Conservation (phyloP, 2,888 invertebrate genomes). For the Morpho achilles region DNA sequence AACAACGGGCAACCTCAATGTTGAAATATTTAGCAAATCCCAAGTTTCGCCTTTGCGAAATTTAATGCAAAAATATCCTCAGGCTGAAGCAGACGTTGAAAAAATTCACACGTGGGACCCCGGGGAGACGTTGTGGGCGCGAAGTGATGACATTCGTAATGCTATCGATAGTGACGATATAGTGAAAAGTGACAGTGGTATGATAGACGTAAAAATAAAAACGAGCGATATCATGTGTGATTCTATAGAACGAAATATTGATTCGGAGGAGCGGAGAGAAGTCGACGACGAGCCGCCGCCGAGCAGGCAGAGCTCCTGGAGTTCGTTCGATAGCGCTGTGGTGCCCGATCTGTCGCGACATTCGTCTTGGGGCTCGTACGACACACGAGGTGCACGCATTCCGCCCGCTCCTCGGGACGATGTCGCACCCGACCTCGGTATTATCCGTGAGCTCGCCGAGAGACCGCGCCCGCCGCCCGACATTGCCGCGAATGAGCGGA, state of each 20-base stretch:
- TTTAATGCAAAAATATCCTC: slow-evolving; percentile 46
- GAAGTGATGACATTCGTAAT: slow-evolving; percentile 47
- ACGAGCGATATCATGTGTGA: slow-evolving; percentile 81
- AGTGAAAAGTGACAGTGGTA: slow-evolving; percentile 75
- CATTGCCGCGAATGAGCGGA: slow-evolving; percentile 61
- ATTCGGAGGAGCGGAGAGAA: slow-evolving; percentile 60
- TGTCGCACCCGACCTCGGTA: slow-evolving; percentile 52
- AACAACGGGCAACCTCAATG: no score
- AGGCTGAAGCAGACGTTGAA: slow-evolving; percentile 53
- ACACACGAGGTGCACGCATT: slow-evolving; percentile 70
- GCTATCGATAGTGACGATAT: slow-evolving; percentile 60
- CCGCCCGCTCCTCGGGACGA: slow-evolving; percentile 36
- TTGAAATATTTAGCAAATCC: slow-evolving; percentile 10
- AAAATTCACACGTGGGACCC: slow-evolving; percentile 85
- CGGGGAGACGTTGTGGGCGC: slow-evolving; percentile 68
- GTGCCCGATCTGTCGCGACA: slow-evolving; percentile 86
- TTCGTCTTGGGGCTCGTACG: slow-evolving; percentile 91
- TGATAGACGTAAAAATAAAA: slow-evolving; percentile 65
- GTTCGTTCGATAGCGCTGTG: slow-evolving; percentile 87
- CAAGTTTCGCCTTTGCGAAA: slow-evolving; percentile 50
- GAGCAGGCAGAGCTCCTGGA: slow-evolving; percentile 87
- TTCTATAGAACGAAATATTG: slow-evolving; percentile 84
- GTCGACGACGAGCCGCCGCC: slow-evolving; percentile 57
- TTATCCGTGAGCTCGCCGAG: slow-evolving; percentile 59
- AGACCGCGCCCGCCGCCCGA: slow-evolving; percentile 34